phyloP scores from a whole-genome alignment of 2,113 vertebrate genomes.

The Myrmophylax atrothorax region DNA sequence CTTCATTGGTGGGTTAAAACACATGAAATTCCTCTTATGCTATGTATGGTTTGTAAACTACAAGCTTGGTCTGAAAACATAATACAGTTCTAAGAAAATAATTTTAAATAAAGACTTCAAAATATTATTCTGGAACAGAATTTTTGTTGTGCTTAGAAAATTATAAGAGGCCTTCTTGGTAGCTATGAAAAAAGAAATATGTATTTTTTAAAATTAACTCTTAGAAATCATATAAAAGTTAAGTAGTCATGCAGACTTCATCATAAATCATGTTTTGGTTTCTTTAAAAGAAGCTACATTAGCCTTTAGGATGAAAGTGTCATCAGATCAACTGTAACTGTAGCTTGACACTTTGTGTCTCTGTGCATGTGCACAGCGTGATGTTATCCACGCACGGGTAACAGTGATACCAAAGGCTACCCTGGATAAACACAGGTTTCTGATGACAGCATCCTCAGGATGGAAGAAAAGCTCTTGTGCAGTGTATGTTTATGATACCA shows the following conservation, averaged over 20 bases:
- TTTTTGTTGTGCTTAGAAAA: neutral
- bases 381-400: neutral
- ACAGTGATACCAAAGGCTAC: conserved; percentile 10
- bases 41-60: conserved; percentile 1
- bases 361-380: neutral
- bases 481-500: neutral
- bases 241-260: neutral
- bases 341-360: neutral
- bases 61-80: conserved; percentile 5
- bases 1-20: neutral
- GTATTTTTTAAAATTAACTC: neutral
- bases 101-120: neutral
- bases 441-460: conserved; percentile 25
- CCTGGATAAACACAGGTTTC: conserved; percentile 9
- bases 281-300: neutral
- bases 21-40: neutral
- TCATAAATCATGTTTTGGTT: neutral
- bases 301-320: neutral
- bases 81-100: conserved; percentile 1
- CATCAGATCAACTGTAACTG: neutral
- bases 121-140: neutral
- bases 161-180: neutral
- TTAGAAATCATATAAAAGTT: neutral
- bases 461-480: neutral
- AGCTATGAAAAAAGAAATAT: neutral